Evolutionary conservation across 2,113 vertebrate genomes (phyloP).

Genomic region (Brienomyrus longianalis): DNA sequence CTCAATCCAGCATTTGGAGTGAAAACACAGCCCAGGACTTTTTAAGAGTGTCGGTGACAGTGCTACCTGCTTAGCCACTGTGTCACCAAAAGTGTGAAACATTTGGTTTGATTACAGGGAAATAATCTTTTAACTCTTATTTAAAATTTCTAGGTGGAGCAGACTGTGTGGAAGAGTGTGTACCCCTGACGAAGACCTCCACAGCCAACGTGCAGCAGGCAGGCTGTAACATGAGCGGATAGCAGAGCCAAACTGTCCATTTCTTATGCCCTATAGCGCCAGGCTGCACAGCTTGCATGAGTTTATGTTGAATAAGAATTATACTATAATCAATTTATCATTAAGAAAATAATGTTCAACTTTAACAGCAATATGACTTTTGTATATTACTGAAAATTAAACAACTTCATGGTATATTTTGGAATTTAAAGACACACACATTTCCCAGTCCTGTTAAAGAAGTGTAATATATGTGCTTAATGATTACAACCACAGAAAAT

Average conservation of each 20-base stretch:
- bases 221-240: constrained; percentile 12
- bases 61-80: not conserved
- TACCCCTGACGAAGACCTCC: constrained; percentile 49
- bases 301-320: not conserved
- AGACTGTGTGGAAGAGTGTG: constrained; percentile 46
- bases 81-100: not conserved
- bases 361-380: not conserved
- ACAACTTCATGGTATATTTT: not conserved
- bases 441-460: too few relatives aligned
- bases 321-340: not conserved
- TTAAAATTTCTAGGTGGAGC: constrained; percentile 39
- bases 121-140: not conserved
- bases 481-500: not conserved
- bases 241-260: constrained; percentile 19
- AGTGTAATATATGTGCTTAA: not conserved
- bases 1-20: not conserved
- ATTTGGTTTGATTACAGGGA: not conserved
- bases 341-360: not conserved
- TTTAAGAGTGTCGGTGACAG: not conserved
- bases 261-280: not conserved
- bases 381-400: not conserved
- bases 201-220: constrained; percentile 18
- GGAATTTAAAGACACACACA: too few relatives aligned
- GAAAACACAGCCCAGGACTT: not conserved
- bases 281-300: not conserved